Percentiles rank a stretch among this genome's conserved stretches.
Conservation (phyloP, 1,140 invertebrate genomes). For the Lordiphosa clarofinis region DNA sequence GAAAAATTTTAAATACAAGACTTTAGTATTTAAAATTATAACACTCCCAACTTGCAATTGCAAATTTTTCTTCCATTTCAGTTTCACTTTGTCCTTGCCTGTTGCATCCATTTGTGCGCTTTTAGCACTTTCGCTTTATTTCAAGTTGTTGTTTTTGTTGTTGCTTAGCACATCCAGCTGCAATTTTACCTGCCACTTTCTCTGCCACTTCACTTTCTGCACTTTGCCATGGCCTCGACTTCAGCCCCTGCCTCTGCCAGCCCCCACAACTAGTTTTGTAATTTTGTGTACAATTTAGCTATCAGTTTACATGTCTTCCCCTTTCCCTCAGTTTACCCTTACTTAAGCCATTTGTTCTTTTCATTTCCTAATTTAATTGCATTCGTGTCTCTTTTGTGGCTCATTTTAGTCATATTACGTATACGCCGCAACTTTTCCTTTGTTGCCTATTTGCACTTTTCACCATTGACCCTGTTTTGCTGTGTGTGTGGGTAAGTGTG, state of each 20-base stretch:
- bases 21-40: neutral
- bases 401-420: slow-evolving; percentile 4
- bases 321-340: neutral
- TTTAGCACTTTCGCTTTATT: slow-evolving; percentile 6
- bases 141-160: slow-evolving; percentile 1
- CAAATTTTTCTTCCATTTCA: slow-evolving; percentile 3
- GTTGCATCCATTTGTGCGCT: neutral
- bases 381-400: slow-evolving; percentile 8
- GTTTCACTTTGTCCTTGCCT: neutral
- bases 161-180: slow-evolving; percentile 8
- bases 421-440: slow-evolving; percentile 1
- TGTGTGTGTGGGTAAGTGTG: neutral
- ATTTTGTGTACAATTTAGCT: slow-evolving; percentile 1
- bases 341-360: slow-evolving; percentile 11
- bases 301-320: neutral
- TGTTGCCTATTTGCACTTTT: slow-evolving; percentile 8
- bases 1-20: no score
- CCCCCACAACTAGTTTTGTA: slow-evolving; percentile 1
- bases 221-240: slow-evolving; percentile 2
- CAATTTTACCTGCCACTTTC: neutral
- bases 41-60: neutral
- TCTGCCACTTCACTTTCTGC: neutral
- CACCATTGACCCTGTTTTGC: slow-evolving; percentile 7
- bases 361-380: slow-evolving; percentile 10
- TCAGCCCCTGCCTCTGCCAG: neutral